Evolutionary conservation across 1,140 invertebrate species (phyloP), one percentile per base, ranked within the genome.

Genomic region (Euwallacea similis): DNA sequence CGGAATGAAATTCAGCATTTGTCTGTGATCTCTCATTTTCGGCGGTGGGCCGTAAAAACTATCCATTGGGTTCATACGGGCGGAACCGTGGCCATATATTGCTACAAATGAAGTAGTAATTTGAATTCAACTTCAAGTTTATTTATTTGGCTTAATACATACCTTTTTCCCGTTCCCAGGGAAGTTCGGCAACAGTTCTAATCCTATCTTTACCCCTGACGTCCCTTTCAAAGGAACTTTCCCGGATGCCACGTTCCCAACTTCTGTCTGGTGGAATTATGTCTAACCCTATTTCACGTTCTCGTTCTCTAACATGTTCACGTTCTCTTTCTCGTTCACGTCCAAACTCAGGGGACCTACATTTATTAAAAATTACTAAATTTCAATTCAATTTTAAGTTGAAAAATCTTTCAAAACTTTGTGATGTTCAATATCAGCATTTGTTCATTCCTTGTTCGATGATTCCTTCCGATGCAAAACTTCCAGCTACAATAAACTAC

Each of bases 91-190:
- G 9, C 15, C 8, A 61, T 58, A 71, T 8, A 71, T 61, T 11
- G 43, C 59, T 61, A 61, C 42, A 61, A 42, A 61, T 33, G 4
- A 33, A 33, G 21, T 33, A 33, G 4, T 4, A 33, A 33, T 33
- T 33, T 33, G 21, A 33, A 2, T 33, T 33, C 21, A 33, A 33
- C 4, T 33, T 33, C 21, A 2, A 33, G 21, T 33, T 1, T 1
- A 33, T n/a, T n/a, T 33, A 33, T 33, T 4, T 33, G 21, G 21
- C 21, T 33, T 33, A 33, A 33, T 33, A 33, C 69, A 66, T 66
- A 72, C 66, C 50, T 65, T 73, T 73, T 46, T 75, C 68, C 63
- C 73, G 64, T 54, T 76, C 68, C 75, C 75, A 76, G 21, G 75
- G 75, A 16, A 76, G 47, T 43, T 76, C 75, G 6, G 71, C 66